Evolutionary conservation across 1,140 invertebrate genomes (phyloP), one percentile per base, ranked within the genome.

Genomic region (Cherax destructor): DNA sequence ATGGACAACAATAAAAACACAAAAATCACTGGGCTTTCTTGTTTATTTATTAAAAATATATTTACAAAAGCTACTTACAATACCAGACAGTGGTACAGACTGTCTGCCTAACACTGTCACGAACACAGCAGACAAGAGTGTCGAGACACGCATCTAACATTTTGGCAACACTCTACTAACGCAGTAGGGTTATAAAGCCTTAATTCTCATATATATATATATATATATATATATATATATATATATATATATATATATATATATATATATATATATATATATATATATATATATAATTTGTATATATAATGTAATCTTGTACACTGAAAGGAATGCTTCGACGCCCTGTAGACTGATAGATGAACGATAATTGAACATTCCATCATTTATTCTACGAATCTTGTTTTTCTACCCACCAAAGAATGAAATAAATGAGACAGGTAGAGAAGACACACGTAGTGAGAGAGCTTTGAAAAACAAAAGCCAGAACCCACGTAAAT

Each of bases 21-120:
- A 16, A 3, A 65, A 21, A 6, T 59, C 16, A 59, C 16, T n/a
- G 41, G 78, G 83, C 72, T 86, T 81, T 81, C n/a, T 86, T 50
- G 18, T 78, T 86, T 86, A 76, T 78, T 86, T 86, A 86, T 86
- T 86, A 86, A 86, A 86, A 86, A 86, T 86, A 86, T 86, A 86
- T 86, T 86, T 78, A 86, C 85, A 86, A 86, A 86, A 86, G 85
- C 85, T 86, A 86, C 74, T 86, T 86, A 86, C 85, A 86, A 76
- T 86, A 78, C 52, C 50, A 59, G 74, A 86, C n/a, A 77, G n/a
- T 50, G 76, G 6, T 86, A 72, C 69, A 86, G 69, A 47, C 72
- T 76, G 30, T 30, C 69, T 85, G 30, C 30, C 65, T 49, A 49
- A 77, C 59, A 65, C 50, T 9, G 18, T 76, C 10, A n/a, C 56